A percentile compares a stretch with the other conserved stretches of the same genome.
phyloP scores from a whole-genome alignment of 2,113 vertebrate species.

The Vulpes vulpes region DNA sequence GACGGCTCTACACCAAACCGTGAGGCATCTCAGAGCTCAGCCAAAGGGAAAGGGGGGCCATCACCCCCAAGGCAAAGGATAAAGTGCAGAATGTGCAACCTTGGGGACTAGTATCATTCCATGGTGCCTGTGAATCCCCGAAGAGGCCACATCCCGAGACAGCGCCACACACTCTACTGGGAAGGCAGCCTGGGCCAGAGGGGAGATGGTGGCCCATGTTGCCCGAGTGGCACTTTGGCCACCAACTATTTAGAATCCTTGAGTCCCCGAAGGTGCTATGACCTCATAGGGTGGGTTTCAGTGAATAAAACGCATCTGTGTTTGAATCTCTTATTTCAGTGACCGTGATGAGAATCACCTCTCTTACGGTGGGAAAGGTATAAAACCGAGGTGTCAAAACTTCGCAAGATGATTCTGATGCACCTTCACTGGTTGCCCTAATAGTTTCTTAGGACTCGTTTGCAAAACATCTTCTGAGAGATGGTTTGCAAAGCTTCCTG shows the following conservation, averaged over 20 bases:
- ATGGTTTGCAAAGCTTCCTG: slow-evolving; percentile 41
- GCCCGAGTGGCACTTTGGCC: neutral
- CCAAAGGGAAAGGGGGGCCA: neutral
- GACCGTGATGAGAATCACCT: neutral
- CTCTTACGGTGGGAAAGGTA: neutral
- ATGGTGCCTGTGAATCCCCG: neutral
- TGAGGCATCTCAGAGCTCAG: neutral
- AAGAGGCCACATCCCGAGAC: neutral
- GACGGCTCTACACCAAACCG: too few relatives aligned
- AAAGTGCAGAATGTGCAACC: neutral
- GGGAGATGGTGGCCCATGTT: accelerated
- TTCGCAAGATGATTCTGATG: neutral
- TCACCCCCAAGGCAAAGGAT: too few relatives aligned
- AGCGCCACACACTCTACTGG: accelerated
- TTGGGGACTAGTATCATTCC: neutral
- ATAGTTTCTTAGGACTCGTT: slow-evolving; percentile 28
- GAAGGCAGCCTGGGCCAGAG: neutral
- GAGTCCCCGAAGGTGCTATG: neutral
- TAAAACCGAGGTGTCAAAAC: neutral
- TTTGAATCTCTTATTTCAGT: neutral
- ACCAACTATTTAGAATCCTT: neutral
- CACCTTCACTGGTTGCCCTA: slow-evolving; percentile 1
- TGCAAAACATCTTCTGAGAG: slow-evolving; percentile 28
- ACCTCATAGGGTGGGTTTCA: neutral
- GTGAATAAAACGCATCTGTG: neutral